These are phyloP conservation scores for Drosophila trapezifrons DNA, from an alignment of 1,140 invertebrate species.

Conservation along the genomic window DNA sequence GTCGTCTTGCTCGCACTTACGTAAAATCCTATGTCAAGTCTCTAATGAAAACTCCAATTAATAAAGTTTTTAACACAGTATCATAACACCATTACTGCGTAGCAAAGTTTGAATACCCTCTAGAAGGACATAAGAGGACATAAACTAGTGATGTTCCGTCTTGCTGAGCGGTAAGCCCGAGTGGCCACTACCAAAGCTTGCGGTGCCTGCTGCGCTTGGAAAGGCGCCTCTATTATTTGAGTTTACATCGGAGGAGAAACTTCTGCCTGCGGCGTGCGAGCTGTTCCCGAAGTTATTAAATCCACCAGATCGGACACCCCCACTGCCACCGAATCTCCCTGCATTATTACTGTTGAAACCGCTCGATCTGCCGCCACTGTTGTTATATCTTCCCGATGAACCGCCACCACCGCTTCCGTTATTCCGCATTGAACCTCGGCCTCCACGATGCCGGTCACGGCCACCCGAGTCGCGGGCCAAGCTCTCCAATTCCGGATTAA, in stretches of 20 bases:
- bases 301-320: conserved; percentile 7
- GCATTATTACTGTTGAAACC: conserved; percentile 4
- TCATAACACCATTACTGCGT: too few relatives aligned
- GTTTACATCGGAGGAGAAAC: conserved; percentile 26
- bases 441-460: conserved; percentile 53
- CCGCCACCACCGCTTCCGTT: conserved; percentile 12
- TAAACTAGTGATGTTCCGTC: neutral
- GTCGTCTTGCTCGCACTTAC: too few relatives aligned
- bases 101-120: neutral
- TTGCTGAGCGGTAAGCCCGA: neutral
- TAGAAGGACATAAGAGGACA: neutral
- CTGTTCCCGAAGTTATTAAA: conserved; percentile 18
- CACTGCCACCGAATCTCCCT: conserved; percentile 9
- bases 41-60: too few relatives aligned
- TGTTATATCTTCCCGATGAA: conserved; percentile 11
- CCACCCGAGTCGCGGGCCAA: conserved; percentile 85
- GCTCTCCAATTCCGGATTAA: conserved; percentile 85
- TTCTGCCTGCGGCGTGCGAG: conserved; percentile 16
- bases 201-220: neutral
- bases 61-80: too few relatives aligned
- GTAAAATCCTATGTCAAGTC: too few relatives aligned
- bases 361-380: conserved; percentile 14
- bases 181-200: neutral
- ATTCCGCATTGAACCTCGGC: conserved; percentile 11
- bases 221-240: neutral